A percentile compares a stretch with the other conserved stretches of the same genome.
Evolutionary conservation across 2,888 invertebrate genomes (phyloP).

Genomic region (Artemia sp.): DNA sequence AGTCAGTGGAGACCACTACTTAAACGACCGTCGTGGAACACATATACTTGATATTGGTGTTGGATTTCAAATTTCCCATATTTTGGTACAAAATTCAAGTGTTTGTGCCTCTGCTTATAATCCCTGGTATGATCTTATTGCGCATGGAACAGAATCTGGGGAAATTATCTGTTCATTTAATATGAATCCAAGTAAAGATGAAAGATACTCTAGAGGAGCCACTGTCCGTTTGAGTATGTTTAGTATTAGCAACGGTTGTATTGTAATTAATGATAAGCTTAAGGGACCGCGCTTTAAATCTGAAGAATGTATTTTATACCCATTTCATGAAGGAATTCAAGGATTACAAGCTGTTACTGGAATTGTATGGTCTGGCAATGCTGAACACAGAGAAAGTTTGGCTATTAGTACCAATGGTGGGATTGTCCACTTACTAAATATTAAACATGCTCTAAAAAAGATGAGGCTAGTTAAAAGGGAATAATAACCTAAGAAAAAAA

Average conservation of each 20-base stretch:
- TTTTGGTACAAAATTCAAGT: neutral
- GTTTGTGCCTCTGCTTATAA: slow-evolving; percentile 9
- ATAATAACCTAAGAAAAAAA: no score
- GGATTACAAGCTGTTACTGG: no score
- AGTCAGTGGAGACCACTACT: neutral
- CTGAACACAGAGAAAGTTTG: no score
- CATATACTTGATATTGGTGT: neutral
- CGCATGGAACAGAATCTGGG: slow-evolving; percentile 9
- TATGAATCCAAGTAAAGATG: slow-evolving; percentile 2
- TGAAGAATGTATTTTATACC: no score
- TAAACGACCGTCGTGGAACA: slow-evolving; percentile 2
- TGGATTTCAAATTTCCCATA: neutral
- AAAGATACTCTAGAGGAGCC: neutral
- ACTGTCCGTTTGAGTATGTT: neutral
- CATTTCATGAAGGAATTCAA: no score
- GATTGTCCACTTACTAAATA: no score
- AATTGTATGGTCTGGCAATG: no score
- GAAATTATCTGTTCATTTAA: neutral
- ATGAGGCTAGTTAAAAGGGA: no score
- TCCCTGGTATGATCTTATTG: neutral
- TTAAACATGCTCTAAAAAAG: no score
- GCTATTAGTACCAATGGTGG: no score
- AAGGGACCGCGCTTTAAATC: no score
- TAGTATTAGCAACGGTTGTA: neutral
- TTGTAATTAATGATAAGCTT: no score